Evolutionary conservation across 2,797 vertebrate genomes (phyloP).

Genomic region (Alfaro cultratus): DNA sequence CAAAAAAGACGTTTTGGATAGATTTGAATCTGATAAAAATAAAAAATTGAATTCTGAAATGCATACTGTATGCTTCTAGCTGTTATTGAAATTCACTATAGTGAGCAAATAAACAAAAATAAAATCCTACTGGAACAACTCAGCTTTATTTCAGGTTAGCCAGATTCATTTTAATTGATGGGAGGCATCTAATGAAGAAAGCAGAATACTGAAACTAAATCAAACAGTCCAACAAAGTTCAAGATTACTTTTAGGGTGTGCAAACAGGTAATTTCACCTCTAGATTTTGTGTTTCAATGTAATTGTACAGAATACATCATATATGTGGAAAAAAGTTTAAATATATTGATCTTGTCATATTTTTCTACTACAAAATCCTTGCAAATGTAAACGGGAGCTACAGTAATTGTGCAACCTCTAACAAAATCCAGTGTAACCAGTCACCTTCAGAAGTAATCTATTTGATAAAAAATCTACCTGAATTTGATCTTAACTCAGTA

Average conservation of each 20-base stretch:
- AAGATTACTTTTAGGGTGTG: neutral
- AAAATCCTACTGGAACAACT: neutral
- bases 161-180: neutral
- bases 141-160: neutral
- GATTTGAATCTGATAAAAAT: neutral
- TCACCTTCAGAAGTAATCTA: neutral
- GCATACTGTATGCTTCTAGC: neutral
- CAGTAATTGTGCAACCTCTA: neutral
- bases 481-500: neutral
- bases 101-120: neutral
- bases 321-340: neutral
- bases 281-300: neutral
- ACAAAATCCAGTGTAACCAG: neutral
- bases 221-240: neutral
- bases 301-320: neutral
- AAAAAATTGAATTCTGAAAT: neutral
- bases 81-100: neutral
- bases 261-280: neutral
- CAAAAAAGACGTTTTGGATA: neutral
- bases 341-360: neutral
- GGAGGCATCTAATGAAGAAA: neutral
- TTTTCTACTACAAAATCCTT: neutral
- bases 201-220: neutral
- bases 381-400: neutral
- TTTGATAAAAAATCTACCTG: neutral